Evolutionary conservation across 1,140 invertebrate genomes (phyloP).

Genomic region (Nebria ingens): DNA sequence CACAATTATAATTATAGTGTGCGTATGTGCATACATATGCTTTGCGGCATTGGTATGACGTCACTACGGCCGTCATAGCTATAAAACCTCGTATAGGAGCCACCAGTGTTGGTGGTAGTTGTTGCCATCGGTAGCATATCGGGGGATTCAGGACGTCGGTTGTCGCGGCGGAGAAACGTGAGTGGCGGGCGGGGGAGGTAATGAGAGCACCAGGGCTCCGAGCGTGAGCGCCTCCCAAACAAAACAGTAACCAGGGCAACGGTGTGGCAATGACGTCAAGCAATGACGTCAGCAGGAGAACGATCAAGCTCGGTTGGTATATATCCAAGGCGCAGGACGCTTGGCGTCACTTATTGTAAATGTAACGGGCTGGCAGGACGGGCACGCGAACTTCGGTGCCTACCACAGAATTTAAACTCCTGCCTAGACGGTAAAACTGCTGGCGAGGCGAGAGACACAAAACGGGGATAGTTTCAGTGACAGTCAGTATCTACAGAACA

Average conservation of each 20-base stretch:
- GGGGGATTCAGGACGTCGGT: too few relatives aligned
- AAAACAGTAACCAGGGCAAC: conserved; percentile 31
- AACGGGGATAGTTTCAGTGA: neutral
- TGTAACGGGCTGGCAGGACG: neutral
- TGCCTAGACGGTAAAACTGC: neutral
- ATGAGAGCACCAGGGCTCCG: too few relatives aligned
- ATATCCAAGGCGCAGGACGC: conserved; percentile 15
- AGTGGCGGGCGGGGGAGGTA: too few relatives aligned
- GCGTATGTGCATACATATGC: neutral
- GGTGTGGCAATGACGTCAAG: conserved; percentile 27
- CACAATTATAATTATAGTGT: too few relatives aligned
- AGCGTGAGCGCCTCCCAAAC: conserved; percentile 20
- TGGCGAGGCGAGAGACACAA: neutral
- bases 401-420: neutral
- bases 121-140: too few relatives aligned
- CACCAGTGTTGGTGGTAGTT: neutral
- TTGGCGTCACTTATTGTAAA: conserved; percentile 1
- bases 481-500: neutral
- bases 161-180: neutral
- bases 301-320: conserved; percentile 11
- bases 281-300: conserved; percentile 24
- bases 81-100: neutral
- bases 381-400: neutral
- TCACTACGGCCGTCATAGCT: neutral
- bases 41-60: neutral